Percentiles rank a stretch among this genome's conserved stretches.
Evolutionary conservation across 2,888 invertebrate species (phyloP).

Genomic region (Philopedon plagiatum): DNA sequence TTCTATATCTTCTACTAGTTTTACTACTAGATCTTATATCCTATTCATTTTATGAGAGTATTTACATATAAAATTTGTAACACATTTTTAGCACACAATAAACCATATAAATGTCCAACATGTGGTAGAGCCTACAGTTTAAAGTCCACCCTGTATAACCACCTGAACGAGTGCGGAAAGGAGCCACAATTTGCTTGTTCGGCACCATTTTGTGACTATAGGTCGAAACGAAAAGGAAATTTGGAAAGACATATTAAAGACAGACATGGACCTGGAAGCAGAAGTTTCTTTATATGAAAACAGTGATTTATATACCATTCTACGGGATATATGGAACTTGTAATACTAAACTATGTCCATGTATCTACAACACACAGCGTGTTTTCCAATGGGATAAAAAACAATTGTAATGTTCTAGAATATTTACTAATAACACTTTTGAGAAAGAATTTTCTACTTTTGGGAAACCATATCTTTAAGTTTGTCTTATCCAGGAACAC

Average conservation of each 20-base stretch:
- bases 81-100: background rate
- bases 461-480: no score
- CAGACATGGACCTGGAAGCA: slow-evolving; percentile 17
- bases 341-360: no score
- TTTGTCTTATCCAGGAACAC: no score
- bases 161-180: slow-evolving; percentile 64
- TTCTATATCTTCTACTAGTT: background rate
- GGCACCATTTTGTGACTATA: slow-evolving; percentile 82
- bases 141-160: slow-evolving; percentile 63
- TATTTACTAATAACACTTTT: no score
- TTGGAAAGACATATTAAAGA: slow-evolving; percentile 80
- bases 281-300: background rate
- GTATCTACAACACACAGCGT: no score
- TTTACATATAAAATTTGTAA: background rate
- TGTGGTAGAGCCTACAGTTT: slow-evolving; percentile 46
- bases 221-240: slow-evolving; percentile 86
- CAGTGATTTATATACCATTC: background rate
- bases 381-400: no score
- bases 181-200: slow-evolving; percentile 80
- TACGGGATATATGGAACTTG: background rate
- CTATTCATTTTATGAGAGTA: background rate
- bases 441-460: no score
- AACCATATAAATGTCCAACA: slow-evolving; percentile 32
- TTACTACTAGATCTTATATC: background rate
- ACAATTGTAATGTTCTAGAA: no score